Evolutionary conservation across 2,888 invertebrate genomes (phyloP).

Genomic region (Phlogophora meticulosa): DNA sequence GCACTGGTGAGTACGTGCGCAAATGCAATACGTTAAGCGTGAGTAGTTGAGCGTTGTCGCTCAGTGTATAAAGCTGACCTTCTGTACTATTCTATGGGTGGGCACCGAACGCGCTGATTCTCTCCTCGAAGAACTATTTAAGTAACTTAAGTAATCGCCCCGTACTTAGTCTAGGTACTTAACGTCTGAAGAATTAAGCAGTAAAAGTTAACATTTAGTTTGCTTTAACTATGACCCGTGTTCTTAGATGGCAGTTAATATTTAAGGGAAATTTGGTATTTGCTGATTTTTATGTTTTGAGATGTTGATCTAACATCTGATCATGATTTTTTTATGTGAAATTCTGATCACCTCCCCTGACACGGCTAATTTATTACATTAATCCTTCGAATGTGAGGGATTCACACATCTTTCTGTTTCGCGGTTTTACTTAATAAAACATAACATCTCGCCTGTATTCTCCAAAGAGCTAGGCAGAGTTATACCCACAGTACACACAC

Average conservation of each 20-base stretch:
- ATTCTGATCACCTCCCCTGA: background rate
- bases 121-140: constrained; percentile 40
- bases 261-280: background rate
- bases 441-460: no score
- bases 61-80: background rate
- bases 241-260: constrained; percentile 3
- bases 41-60: background rate
- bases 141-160: constrained; percentile 51
- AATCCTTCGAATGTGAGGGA: no score
- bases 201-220: constrained; percentile 44
- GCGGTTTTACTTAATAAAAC: no score
- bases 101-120: constrained; percentile 11
- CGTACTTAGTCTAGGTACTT: constrained; percentile 47
- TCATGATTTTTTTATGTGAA: background rate
- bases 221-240: constrained; percentile 14
- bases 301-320: background rate
- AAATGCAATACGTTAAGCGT: no score
- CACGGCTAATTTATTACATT: no score
- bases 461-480: no score
- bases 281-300: background rate
- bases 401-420: no score
- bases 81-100: background rate
- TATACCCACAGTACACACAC: no score
- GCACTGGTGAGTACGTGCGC: no score
- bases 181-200: constrained; percentile 31